These are phyloP conservation scores for Saxicola maurus DNA, from an alignment of 2,797 vertebrate genomes.

Conservation along the genomic window DNA sequence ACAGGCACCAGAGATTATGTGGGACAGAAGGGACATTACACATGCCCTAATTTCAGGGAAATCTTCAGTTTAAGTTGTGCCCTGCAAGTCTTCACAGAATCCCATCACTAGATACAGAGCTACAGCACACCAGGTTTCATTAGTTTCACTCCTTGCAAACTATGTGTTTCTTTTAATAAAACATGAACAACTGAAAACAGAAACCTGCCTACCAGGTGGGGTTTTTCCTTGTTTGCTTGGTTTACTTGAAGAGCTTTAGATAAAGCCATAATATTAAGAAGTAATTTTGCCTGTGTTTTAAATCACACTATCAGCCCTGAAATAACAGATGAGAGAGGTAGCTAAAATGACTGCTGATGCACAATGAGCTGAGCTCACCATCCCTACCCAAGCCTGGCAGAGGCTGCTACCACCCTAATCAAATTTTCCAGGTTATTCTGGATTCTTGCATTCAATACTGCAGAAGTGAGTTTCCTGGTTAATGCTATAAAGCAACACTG, in stretches of 20 bases:
- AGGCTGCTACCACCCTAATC: slow-evolving; percentile 8
- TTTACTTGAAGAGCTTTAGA: not conserved
- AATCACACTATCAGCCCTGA: slow-evolving; percentile 40
- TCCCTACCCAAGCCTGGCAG: slow-evolving; percentile 6
- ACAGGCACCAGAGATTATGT: not conserved
- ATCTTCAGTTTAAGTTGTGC: not conserved
- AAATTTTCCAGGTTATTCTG: slow-evolving; percentile 33
- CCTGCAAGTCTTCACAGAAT: not conserved
- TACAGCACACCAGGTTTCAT: slow-evolving; percentile 1
- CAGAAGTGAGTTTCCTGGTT: slow-evolving; percentile 40
- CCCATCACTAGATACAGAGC: not conserved
- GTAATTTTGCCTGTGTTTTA: slow-evolving; percentile 60
- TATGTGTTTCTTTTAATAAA: slow-evolving; percentile 14
- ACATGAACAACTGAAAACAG: not conserved
- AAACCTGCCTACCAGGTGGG: slow-evolving; percentile 12
- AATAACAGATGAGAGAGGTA: slow-evolving; percentile 23
- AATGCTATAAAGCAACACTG: slow-evolving; percentile 57
- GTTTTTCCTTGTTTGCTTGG: not conserved
- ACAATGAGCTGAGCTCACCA: slow-evolving; percentile 39
- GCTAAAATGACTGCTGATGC: slow-evolving; percentile 41
- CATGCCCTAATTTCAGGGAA: slow-evolving; percentile 33
- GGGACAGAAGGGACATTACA: slow-evolving; percentile 6
- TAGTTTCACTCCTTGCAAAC: not conserved
- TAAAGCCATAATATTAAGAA: slow-evolving; percentile 48
- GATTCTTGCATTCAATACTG: not conserved